Evolutionary conservation across 2,888 invertebrate species (phyloP).

Genomic region (Drosophila borealis): DNA sequence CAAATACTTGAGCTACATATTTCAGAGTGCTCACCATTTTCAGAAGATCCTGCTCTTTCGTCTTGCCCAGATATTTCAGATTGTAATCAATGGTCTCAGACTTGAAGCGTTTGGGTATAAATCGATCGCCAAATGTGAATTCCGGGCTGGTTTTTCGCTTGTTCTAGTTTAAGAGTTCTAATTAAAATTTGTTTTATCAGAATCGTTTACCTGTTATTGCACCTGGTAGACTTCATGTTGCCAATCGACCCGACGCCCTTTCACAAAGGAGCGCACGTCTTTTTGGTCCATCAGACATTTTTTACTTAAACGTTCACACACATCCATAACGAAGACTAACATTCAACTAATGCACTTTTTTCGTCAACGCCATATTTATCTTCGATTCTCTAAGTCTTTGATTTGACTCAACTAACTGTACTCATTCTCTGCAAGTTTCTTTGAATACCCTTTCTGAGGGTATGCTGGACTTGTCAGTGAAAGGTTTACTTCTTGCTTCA

Average conservation of each 20-base stretch:
- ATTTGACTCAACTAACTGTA: constrained; percentile 25
- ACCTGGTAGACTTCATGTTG: constrained; percentile 59
- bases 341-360: constrained; percentile 25
- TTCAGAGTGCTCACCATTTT: constrained; percentile 53
- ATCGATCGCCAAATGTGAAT: constrained; percentile 78
- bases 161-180: constrained; percentile 23
- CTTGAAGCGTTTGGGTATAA: constrained; percentile 82
- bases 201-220: not conserved
- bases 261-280: constrained; percentile 44
- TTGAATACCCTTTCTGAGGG: not conserved
- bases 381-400: not conserved
- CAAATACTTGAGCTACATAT: not conserved
- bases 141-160: constrained; percentile 9
- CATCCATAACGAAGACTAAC: constrained; percentile 53
- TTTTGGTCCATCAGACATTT: constrained; percentile 39
- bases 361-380: constrained; percentile 6
- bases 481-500: no score
- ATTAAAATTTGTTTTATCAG: not conserved
- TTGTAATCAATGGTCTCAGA: constrained; percentile 57
- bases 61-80: constrained; percentile 56
- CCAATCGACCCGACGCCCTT: constrained; percentile 56
- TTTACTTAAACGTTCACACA: constrained; percentile 52
- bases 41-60: constrained; percentile 68
- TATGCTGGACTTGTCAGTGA: not conserved
- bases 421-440: not conserved